Percentiles rank a stretch among this genome's conserved stretches.
Evolutionary conservation across 2,113 vertebrate species (phyloP).

Genomic region (Chiloscyllium plagiosum): DNA sequence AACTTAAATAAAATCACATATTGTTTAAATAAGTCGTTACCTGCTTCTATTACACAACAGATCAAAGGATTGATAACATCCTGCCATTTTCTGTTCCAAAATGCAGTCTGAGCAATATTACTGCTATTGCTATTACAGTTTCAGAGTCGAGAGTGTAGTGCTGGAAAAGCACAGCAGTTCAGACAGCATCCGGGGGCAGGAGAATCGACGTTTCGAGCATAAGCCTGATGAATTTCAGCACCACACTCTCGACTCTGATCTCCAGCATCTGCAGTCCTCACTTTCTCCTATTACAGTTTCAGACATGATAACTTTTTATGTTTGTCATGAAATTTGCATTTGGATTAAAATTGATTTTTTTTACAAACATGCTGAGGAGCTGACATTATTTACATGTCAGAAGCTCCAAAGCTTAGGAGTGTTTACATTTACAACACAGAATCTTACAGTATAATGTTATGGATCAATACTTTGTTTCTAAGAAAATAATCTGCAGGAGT

Average conservation of each 20-base stretch:
- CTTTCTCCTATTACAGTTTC: neutral
- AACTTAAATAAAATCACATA: neutral
- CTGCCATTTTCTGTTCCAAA: neutral
- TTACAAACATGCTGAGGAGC: neutral
- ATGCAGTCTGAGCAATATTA: neutral
- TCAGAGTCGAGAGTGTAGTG: no score
- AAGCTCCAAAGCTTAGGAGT: no score
- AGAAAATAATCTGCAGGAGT: neutral
- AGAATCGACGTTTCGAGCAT: no score
- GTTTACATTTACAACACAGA: conserved; percentile 24
- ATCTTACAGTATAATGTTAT: neutral
- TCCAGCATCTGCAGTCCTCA: no score
- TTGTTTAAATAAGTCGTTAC: neutral
- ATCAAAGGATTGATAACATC: neutral
- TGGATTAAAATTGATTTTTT: neutral
- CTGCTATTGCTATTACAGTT: neutral
- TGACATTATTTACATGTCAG: neutral
- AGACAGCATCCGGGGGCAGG: no score
- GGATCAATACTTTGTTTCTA: neutral
- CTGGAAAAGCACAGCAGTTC: no score
- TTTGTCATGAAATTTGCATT: neutral
- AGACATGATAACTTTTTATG: neutral
- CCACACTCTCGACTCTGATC: no score
- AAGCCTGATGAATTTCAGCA: no score
- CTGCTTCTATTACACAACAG: neutral